phyloP scores from a whole-genome alignment of 1,140 invertebrate genomes.

The Archivesica marissinica region DNA sequence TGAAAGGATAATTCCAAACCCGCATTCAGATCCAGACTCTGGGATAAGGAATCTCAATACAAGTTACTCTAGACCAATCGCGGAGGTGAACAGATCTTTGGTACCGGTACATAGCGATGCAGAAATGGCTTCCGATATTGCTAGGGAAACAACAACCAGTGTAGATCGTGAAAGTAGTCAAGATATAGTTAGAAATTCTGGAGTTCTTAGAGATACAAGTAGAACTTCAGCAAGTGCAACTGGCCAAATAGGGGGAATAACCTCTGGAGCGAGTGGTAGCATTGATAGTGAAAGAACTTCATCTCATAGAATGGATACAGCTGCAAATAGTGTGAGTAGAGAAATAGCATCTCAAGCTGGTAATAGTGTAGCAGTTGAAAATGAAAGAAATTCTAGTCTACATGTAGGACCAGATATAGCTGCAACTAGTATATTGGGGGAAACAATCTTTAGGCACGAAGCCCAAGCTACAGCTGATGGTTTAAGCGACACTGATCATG shows the following conservation, averaged over 20 bases:
- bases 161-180: not conserved
- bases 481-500: conserved; percentile 5
- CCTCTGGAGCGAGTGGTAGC: not conserved
- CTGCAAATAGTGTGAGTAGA: not conserved
- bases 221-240: no score
- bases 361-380: no score
- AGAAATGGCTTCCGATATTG: not conserved
- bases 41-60: not conserved
- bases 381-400: no score
- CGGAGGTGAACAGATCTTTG: not conserved
- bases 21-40: not conserved
- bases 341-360: not conserved
- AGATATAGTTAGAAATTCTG: no score
- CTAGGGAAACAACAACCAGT: not conserved
- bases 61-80: not conserved
- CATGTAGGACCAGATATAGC: no score
- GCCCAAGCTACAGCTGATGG: not conserved
- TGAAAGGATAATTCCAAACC: conserved; percentile 1
- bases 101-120: not conserved
- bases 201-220: no score
- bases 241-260: not conserved
- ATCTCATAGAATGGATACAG: not conserved
- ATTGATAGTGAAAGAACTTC: not conserved
- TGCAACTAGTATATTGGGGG: no score
- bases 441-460: no score